Conservation (phyloP, 1,140 invertebrate genomes). For the Battus philenor region DNA sequence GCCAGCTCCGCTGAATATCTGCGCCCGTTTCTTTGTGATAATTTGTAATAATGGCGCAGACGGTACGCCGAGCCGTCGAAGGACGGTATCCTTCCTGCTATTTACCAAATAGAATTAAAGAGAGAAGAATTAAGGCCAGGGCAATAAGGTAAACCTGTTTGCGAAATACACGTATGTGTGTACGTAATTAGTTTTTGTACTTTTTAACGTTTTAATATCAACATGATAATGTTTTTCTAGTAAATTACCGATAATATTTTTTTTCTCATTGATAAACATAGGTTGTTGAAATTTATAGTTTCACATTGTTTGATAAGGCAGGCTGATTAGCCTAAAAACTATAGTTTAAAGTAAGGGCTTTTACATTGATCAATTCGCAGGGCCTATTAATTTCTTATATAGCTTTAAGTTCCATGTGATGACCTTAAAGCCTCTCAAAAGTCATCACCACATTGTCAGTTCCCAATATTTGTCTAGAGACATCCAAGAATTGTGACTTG, state of each 20-base stretch:
- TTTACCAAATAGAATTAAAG: constrained; percentile 81
- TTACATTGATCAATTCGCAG: no score
- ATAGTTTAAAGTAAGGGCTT: no score
- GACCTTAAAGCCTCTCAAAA: no score
- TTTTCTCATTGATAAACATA: not conserved
- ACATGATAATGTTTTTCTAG: not conserved
- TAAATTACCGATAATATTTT: not conserved
- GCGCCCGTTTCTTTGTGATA: constrained; percentile 29
- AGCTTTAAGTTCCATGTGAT: no score
- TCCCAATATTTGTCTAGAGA: no score
- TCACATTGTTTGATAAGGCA: not conserved
- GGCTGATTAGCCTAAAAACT: no score
- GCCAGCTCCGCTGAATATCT: constrained; percentile 41
- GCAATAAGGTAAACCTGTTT: constrained; percentile 68
- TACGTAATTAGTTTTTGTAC: not conserved
- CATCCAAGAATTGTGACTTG: no score
- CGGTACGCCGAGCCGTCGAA: constrained; percentile 54
- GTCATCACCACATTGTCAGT: no score
- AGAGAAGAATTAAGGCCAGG: constrained; percentile 81
- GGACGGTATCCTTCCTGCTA: constrained; percentile 85
- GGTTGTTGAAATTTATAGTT: no score
- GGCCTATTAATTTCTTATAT: no score
- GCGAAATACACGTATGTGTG: constrained; percentile 9
- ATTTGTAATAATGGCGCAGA: constrained; percentile 61
- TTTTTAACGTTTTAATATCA: not conserved